Evolutionary conservation across 2,797 vertebrate species (phyloP), one percentile per base, ranked within the genome.

Genomic region (Paguma larvata): DNA sequence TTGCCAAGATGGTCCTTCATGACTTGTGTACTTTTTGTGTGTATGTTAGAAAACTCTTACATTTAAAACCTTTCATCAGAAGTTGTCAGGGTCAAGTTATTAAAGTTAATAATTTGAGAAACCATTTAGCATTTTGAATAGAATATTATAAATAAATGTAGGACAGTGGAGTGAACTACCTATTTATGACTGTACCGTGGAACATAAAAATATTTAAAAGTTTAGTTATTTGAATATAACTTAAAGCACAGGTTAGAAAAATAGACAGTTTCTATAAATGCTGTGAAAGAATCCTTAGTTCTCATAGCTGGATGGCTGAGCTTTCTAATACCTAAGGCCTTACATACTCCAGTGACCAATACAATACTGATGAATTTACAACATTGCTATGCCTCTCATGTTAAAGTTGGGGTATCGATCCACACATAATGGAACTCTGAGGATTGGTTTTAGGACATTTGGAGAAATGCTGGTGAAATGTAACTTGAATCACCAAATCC

Each of bases 51-150:
- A 88, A 91, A 73, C 5, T 13, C 23, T 83, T 91, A 94, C 19
- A 25, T 63, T 85, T 46, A 94, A 96, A 96, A 34, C 19, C 51
- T 75, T 85, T 92, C 30, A 46, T 80, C 5, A 46, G 5, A 73
- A 62, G 7, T 53, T 77, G 16, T 75, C 73, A 96, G 41, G 46
- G 67, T 77, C 62, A 65, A 78, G 8, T 82, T 75, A 56, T 63
- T 89, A 53, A 88, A 91, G 63, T 44, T 89, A 85, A 73, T 23
- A 67, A 89, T 91, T 75, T 96, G 79, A 85, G 44, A 94, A 91
- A 73, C 21, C 30, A 65, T 38, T 25, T 30, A 80, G 14, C 2
- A 93, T 78, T 78, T 78, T 86, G 72, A 91, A 87, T 87, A 91
- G 56, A 90, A 87, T 87, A 41, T 51, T 67, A 53, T n/a, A 30